Conservation (phyloP, 2,113 vertebrate genomes). For the Sarotherodon lohbergeri region DNA sequence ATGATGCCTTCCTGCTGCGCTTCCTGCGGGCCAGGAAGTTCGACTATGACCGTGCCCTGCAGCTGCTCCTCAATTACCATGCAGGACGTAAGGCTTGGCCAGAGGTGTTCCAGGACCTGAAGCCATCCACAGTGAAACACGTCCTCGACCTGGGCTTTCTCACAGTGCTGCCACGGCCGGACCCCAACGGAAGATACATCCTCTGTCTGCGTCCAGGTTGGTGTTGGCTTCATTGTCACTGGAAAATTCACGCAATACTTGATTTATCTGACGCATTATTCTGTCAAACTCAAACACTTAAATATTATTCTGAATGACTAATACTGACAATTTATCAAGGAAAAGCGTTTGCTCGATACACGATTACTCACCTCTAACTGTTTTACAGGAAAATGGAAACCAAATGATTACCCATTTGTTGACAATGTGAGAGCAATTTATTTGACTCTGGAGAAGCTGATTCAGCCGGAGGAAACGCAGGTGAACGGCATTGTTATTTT, state of each 20-base stretch:
- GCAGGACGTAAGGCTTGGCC: conserved; percentile 89
- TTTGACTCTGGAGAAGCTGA: conserved; percentile 95
- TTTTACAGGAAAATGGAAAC: conserved; percentile 88
- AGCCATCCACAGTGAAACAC: conserved; percentile 85
- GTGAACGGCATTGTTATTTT: conserved; percentile 97
- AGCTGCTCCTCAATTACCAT: conserved; percentile 95
- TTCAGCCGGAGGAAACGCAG: conserved; percentile 95
- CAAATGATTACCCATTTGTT: conserved; percentile 90
- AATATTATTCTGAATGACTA: not conserved
- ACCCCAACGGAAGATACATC: conserved; percentile 86
- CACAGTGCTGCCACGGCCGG: conserved; percentile 85
- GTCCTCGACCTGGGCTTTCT: conserved; percentile 92
- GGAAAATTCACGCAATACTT: not conserved
- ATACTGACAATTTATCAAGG: not conserved
- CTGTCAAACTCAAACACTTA: not conserved
- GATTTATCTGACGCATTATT: not conserved
- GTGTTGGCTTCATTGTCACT: not conserved
- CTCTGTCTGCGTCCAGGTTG: conserved; percentile 91
- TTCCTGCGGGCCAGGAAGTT: conserved; percentile 98
- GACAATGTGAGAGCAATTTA: conserved; percentile 96
- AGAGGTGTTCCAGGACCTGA: conserved; percentile 89
- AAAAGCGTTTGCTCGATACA: not conserved
- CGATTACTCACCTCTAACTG: not conserved
- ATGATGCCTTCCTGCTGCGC: conserved; percentile 89
- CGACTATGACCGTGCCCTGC: conserved; percentile 91